Percentiles rank a stretch among this genome's conserved stretches.
Evolutionary conservation across 2,113 vertebrate genomes (phyloP).

Genomic region (Sorex fumeus): DNA sequence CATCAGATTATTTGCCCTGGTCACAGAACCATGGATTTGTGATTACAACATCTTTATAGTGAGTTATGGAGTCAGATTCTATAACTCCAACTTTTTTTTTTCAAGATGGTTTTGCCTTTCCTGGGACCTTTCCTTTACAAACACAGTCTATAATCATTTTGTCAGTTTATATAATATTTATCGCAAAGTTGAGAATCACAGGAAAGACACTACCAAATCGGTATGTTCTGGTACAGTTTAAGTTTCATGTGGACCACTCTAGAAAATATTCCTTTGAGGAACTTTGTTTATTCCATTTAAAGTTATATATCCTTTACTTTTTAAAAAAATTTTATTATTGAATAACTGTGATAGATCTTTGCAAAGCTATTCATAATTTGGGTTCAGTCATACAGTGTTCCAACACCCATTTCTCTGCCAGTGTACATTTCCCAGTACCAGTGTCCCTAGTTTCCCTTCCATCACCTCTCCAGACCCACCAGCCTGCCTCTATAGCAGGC

Average conservation of each 20-base stretch:
- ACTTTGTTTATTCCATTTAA: constrained; percentile 39
- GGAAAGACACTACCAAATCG: constrained; percentile 31
- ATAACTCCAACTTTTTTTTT: constrained; percentile 22
- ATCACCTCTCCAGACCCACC: too few relatives aligned
- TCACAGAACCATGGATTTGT: background rate
- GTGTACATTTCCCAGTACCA: too few relatives aligned
- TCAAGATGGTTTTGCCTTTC: constrained; percentile 27
- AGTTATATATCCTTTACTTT: background rate
- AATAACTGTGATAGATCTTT: too few relatives aligned
- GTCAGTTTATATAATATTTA: constrained; percentile 34
- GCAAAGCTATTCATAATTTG: too few relatives aligned
- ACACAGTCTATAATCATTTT: constrained; percentile 38
- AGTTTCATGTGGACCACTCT: background rate
- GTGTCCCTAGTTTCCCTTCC: too few relatives aligned
- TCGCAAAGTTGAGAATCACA: background rate
- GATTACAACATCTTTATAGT: background rate
- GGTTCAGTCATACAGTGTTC: too few relatives aligned
- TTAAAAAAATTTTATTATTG: background rate
- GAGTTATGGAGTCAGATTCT: background rate
- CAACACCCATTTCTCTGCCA: too few relatives aligned
- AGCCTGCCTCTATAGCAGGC: too few relatives aligned
- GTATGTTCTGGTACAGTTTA: background rate
- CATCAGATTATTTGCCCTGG: background rate
- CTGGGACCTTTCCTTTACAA: constrained; percentile 12
- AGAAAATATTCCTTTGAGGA: background rate